Evolutionary conservation across 2,888 invertebrate species (phyloP).

Genomic region (Malachius bipustulatus): DNA sequence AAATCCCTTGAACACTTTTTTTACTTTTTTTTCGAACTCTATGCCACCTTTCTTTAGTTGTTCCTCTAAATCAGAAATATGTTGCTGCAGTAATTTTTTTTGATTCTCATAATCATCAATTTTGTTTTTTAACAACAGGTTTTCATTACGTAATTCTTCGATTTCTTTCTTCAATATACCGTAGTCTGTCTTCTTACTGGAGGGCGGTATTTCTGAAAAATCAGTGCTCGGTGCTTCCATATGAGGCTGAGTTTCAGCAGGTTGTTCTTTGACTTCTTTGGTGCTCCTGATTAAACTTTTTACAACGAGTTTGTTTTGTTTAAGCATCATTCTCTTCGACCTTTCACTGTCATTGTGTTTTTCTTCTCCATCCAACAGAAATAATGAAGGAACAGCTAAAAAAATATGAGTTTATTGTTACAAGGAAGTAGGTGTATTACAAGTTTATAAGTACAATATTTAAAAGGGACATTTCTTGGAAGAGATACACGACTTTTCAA

Average conservation of each 20-base stretch:
- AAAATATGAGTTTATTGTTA: background rate
- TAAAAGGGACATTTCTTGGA: too few species aligned
- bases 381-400: background rate
- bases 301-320: background rate
- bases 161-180: background rate
- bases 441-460: background rate
- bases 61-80: conserved; percentile 8
- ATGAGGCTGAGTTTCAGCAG: conserved; percentile 1
- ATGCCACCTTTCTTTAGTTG: conserved; percentile 2
- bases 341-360: background rate
- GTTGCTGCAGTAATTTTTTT: conserved; percentile 4
- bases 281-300: background rate
- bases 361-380: background rate
- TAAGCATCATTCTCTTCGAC: background rate
- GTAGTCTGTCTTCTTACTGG: background rate
- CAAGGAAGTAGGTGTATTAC: background rate
- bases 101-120: background rate
- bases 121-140: background rate
- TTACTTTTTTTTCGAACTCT: conserved; percentile 7
- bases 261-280: conserved; percentile 1
- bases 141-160: background rate
- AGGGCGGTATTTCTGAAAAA: too few species aligned
- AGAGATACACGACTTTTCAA: too few species aligned
- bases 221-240: too few species aligned
- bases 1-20: conserved; percentile 9